phyloP scores from a whole-genome alignment of 1,140 invertebrate genomes.

The Lordiphosa clarofinis region DNA sequence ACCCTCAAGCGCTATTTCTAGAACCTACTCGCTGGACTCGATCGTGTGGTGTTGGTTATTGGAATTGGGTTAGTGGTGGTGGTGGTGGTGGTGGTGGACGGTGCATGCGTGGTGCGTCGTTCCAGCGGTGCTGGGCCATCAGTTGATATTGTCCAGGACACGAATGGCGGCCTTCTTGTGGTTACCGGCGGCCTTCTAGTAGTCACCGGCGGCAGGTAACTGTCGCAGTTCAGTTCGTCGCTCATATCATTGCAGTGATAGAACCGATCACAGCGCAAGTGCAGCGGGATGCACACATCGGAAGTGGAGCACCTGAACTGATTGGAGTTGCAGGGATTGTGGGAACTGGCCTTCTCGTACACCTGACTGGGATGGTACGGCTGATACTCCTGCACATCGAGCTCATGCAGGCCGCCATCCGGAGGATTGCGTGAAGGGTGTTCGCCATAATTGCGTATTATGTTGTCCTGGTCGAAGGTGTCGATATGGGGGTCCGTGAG shows the following conservation, averaged over 20 bases:
- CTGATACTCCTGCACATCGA: conserved; percentile 44
- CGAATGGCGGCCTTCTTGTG: background rate
- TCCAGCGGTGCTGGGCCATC: conserved; percentile 10
- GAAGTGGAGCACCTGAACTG: conserved; percentile 79
- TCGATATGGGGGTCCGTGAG: conserved; percentile 20
- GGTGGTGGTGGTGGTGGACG: conserved; percentile 10
- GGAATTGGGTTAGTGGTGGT: conserved; percentile 58
- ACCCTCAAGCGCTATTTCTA: conserved; percentile 5
- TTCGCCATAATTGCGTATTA: conserved; percentile 49
- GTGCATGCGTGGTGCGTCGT: conserved; percentile 10
- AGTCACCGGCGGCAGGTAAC: conserved; percentile 24
- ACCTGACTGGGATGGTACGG: conserved; percentile 27
- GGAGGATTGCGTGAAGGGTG: conserved; percentile 1
- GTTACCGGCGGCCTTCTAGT: conserved; percentile 12
- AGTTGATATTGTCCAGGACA: conserved; percentile 2
- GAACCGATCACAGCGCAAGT: conserved; percentile 87
- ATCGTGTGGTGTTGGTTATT: conserved; percentile 27
- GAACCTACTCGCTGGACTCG: conserved; percentile 52
- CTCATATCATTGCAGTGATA: conserved; percentile 87
- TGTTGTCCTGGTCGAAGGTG: conserved; percentile 45
- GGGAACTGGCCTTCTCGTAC: conserved; percentile 47
- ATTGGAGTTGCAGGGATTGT: conserved; percentile 59
- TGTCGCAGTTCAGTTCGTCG: conserved; percentile 85
- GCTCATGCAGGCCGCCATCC: conserved; percentile 23
- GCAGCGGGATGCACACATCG: conserved; percentile 85